Evolutionary conservation across 1,140 invertebrate species (phyloP), one percentile per base, ranked within the genome.

Genomic region (Brachionus sp.): DNA sequence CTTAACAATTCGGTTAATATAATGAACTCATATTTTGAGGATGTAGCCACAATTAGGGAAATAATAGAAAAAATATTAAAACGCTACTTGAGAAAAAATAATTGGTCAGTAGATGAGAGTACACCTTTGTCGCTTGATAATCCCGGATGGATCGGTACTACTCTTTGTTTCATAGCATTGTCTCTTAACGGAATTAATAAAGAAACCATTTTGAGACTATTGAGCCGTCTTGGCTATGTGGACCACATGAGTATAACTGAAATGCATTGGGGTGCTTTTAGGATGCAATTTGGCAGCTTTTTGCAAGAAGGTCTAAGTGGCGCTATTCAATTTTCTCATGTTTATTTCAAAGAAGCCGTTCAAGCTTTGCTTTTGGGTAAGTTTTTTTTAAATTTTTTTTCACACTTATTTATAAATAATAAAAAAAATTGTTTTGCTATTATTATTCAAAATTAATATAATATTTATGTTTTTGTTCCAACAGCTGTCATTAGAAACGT

Each of bases 81-180:
- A 42, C 6, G 77, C 12, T 80, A 80, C 23, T 39, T 80, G 16
- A 57, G 77, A 57, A 80, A 80, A 35, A 66, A 66, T 66, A 80
- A 80, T 37, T 80, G 77, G 77, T 39, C 50, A 37, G 77, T 62
- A n/a, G 57, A 80, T 9, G 33, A 19, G 4, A 39, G 42, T 75
- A 33, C 37, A 13, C 78, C 35, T 0, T 73, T 75, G 16, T 66
- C 82, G 12, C n/a, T 35, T 4, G 29, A 84, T 25, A 62, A 77
- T 77, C 84, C 85, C 33, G 88, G 88, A 19, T 89, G 88, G 88
- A 85, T 89, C 10, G 85, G 86, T 7, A 87, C 88, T 73, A 85
- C 86, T 7, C 84, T 89, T 6, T 86, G 87, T 62, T 84, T 89
- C 19, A 83, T 89, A 7, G 86, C 86, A 10, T 77, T 86, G 33